Evolutionary conservation across 2,888 invertebrate species (phyloP).

Genomic region (Phlogophora meticulosa): DNA sequence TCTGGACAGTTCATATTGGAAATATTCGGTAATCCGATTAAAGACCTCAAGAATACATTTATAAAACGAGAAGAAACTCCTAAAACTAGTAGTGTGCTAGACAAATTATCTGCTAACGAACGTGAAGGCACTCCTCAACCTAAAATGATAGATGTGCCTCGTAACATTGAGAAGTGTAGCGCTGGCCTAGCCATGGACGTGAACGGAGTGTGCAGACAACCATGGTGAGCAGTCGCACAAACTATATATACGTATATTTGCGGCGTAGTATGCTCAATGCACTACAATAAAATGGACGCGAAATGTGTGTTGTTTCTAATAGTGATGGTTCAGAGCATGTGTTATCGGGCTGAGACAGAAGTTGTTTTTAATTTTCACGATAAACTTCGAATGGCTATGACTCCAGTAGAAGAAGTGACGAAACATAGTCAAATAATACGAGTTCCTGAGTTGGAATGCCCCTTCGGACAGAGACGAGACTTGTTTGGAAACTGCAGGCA

Average conservation of each 20-base stretch:
- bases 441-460: slow-evolving; percentile 79
- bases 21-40: slow-evolving; percentile 83
- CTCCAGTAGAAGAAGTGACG: slow-evolving; percentile 61
- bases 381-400: slow-evolving; percentile 62
- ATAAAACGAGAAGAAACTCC: slow-evolving; percentile 34
- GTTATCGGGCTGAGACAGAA: slow-evolving; percentile 30
- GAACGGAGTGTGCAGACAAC: slow-evolving; percentile 82
- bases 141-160: slow-evolving; percentile 83
- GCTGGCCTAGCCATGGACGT: slow-evolving; percentile 74
- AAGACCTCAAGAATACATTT: slow-evolving; percentile 74
- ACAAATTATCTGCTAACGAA: slow-evolving; percentile 37
- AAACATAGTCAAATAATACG: slow-evolving; percentile 79
- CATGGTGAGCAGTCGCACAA: slow-evolving; percentile 74
- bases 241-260: slow-evolving; percentile 52
- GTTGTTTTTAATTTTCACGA: slow-evolving; percentile 70
- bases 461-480: slow-evolving; percentile 76
- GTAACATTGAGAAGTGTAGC: slow-evolving; percentile 73
- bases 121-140: slow-evolving; percentile 48
- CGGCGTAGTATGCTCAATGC: slow-evolving; percentile 74
- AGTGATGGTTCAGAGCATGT: slow-evolving; percentile 57
- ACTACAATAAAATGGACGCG: slow-evolving; percentile 73
- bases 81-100: slow-evolving; percentile 34
- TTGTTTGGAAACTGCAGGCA: slow-evolving; percentile 74
- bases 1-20: slow-evolving; percentile 75
- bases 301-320: slow-evolving; percentile 66